Evolutionary conservation across 2,797 vertebrate genomes (phyloP).

Genomic region (Neoniphon sammara): DNA sequence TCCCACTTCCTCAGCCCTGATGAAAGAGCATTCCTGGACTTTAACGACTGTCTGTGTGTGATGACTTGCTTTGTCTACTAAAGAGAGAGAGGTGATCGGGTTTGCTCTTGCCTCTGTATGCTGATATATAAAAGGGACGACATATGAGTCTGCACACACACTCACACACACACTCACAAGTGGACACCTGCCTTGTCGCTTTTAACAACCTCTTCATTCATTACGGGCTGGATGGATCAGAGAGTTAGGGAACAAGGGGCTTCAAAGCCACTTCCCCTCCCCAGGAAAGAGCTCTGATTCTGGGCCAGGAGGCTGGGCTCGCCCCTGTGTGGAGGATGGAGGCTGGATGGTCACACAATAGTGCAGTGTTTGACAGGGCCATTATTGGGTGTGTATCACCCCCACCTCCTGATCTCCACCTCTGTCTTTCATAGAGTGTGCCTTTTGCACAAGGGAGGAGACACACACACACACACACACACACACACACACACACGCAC

Average conservation of each 20-base stretch:
- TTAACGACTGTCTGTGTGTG: conserved; percentile 48
- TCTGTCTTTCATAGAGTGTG: conserved; percentile 25
- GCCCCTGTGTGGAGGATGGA: conserved; percentile 55
- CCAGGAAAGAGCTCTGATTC: conserved; percentile 65
- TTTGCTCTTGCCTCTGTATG: conserved; percentile 16
- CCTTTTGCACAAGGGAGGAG: conserved; percentile 52
- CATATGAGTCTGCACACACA: conserved; percentile 5
- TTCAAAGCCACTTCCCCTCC: conserved; percentile 77
- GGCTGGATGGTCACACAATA: conserved; percentile 59
- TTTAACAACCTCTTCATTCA: conserved; percentile 82
- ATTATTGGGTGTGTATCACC: conserved; percentile 56
- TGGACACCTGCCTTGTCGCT: conserved; percentile 74
- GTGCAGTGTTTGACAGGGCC: conserved; percentile 61
- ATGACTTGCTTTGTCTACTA: conserved; percentile 70
- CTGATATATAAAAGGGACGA: conserved; percentile 17
- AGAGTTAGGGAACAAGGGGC: conserved; percentile 60
- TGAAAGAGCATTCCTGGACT: conserved; percentile 44
- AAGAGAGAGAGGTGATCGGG: conserved; percentile 32
- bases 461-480: conserved; percentile 36
- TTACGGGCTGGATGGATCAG: conserved; percentile 71
- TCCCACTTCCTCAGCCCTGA: conserved; percentile 33
- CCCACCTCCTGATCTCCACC: conserved; percentile 53
- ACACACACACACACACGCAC: not conserved
- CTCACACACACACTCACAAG: conserved; percentile 27
- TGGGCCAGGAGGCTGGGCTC: conserved; percentile 62